Evolutionary conservation across 1,140 invertebrate genomes (phyloP).

Genomic region (Platyura marginata): DNA sequence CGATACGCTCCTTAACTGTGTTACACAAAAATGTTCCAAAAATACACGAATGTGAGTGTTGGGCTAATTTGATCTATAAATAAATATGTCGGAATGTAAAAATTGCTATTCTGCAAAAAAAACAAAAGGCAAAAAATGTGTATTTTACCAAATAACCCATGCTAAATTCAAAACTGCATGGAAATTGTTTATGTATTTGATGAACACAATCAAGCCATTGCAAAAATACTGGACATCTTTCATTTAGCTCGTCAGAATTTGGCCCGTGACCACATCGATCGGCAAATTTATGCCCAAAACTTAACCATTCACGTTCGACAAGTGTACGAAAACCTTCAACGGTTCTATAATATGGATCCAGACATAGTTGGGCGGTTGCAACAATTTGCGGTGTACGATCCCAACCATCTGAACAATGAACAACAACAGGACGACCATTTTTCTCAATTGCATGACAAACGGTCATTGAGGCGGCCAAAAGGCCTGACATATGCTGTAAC

Average conservation of each 20-base stretch:
- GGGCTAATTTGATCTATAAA: conserved; percentile 77
- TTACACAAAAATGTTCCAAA: conserved; percentile 97
- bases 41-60: conserved; percentile 88
- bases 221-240: conserved; percentile 87
- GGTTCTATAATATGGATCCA: conserved; percentile 77
- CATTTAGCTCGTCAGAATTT: conserved; percentile 68
- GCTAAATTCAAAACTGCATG: conserved; percentile 90
- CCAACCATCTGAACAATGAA: conserved; percentile 96
- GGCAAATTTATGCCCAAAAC: conserved; percentile 94
- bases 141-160: conserved; percentile 68
- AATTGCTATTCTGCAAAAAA: conserved; percentile 2
- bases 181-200: conserved; percentile 78
- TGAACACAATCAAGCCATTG: conserved; percentile 96
- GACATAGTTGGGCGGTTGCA: conserved; percentile 71
- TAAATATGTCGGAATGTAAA: conserved; percentile 9
- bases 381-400: conserved; percentile 91
- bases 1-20: conserved; percentile 52
- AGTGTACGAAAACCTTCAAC: conserved; percentile 75
- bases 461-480: conserved; percentile 60
- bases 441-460: conserved; percentile 62
- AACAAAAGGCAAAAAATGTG: background rate
- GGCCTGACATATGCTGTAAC: conserved; percentile 72
- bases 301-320: conserved; percentile 87
- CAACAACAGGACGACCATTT: conserved; percentile 75
- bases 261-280: conserved; percentile 80